Conservation (phyloP, 1,140 invertebrate genomes). For the Rhagoletis zephyria region DNA sequence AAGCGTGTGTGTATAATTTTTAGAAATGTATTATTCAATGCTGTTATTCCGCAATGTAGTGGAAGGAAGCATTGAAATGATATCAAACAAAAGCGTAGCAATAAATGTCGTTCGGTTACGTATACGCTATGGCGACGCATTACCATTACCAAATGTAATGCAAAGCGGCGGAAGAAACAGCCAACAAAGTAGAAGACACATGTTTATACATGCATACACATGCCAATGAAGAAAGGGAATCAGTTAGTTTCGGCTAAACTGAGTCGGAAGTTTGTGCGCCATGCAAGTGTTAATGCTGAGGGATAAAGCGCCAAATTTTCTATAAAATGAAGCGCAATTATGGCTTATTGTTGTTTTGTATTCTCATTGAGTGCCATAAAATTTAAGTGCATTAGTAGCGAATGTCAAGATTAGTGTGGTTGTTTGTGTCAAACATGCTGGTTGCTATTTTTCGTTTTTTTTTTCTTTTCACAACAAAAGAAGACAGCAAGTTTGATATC, state of each 20-base stretch:
- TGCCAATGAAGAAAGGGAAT: not conserved
- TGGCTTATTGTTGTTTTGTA: not conserved
- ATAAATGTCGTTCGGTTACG: slow-evolving; percentile 1
- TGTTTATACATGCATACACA: not conserved
- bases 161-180: not conserved
- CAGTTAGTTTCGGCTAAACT: not conserved
- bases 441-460: not conserved
- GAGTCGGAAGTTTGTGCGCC: not conserved
- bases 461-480: not conserved
- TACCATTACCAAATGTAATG: not conserved
- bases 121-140: slow-evolving; percentile 39
- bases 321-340: not conserved
- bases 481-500: not conserved
- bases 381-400: slow-evolving; percentile 34
- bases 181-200: not conserved
- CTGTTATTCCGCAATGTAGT: slow-evolving; percentile 14
- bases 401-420: not conserved
- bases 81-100: not conserved
- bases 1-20: not conserved
- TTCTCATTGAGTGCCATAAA: slow-evolving; percentile 22
- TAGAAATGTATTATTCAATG: not conserved
- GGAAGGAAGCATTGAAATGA: slow-evolving; percentile 10
- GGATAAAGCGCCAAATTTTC: not conserved
- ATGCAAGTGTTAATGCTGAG: not conserved
- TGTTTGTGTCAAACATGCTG: not conserved